Conservation (phyloP, 2,113 vertebrate genomes). For the Caracal caracal region DNA sequence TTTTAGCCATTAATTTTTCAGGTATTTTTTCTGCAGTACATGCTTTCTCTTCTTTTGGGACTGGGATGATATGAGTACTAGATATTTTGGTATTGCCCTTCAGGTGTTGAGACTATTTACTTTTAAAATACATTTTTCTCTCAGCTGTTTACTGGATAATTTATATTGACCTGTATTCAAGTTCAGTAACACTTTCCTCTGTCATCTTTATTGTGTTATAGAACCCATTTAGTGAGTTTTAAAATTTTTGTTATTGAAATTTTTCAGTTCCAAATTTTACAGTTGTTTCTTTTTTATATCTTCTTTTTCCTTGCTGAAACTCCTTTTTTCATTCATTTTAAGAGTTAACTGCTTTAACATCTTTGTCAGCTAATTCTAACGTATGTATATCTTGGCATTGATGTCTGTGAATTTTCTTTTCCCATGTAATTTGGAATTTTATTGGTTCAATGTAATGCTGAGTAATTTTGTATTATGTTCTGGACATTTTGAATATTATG, state of each 20-base stretch:
- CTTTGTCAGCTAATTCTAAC: background rate
- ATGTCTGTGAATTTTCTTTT: constrained; percentile 3
- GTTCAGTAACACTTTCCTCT: background rate
- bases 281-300: background rate
- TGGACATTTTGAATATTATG: constrained; percentile 2
- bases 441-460: background rate
- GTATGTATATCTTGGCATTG: background rate
- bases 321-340: background rate
- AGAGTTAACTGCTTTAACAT: background rate
- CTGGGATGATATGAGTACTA: background rate
- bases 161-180: background rate
- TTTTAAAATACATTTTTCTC: background rate
- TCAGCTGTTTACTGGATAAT: background rate
- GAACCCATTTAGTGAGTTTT: background rate
- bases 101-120: background rate
- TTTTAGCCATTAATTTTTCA: background rate
- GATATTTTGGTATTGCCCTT: background rate
- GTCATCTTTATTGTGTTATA: background rate
- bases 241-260: background rate
- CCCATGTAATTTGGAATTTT: background rate
- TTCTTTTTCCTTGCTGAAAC: background rate
- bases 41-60: background rate
- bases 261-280: background rate
- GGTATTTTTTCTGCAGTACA: background rate
- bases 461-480: background rate